A percentile compares a stretch with the other conserved stretches of the same genome.
These are phyloP conservation scores for Anarhynchus alexandrinus DNA, from an alignment of 2,113 vertebrate genomes.

Conservation along the genomic window DNA sequence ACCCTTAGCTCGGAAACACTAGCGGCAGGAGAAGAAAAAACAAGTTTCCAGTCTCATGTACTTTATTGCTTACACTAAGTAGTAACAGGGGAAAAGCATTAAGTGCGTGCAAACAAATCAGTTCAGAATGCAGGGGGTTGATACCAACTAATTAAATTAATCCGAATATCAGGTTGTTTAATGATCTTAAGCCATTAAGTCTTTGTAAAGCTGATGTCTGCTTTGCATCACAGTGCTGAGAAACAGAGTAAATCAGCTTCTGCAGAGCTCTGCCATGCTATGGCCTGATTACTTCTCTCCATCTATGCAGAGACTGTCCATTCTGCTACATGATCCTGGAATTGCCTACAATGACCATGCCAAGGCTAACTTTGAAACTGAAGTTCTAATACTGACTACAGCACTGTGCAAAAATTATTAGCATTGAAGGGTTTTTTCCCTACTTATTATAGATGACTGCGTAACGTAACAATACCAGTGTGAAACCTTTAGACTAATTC, in stretches of 20 bases:
- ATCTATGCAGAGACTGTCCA: neutral
- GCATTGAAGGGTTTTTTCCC: neutral
- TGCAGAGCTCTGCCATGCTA: neutral
- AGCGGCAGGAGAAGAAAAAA: neutral
- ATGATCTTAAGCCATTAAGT: neutral
- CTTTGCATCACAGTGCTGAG: neutral
- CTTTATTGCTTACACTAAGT: neutral
- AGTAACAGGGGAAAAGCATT: neutral
- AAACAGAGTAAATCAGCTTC: neutral
- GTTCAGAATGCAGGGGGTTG: neutral
- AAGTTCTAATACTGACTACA: neutral
- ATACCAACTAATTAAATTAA: neutral
- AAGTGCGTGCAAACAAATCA: neutral
- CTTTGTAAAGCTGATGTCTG: neutral
- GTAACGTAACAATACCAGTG: fast-evolving
- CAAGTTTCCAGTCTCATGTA: neutral
- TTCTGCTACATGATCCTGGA: neutral
- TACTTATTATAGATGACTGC: neutral
- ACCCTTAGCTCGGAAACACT: neutral
- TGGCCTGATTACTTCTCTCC: neutral
- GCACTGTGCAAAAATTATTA: neutral
- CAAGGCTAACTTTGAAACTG: neutral
- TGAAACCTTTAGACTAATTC: neutral
- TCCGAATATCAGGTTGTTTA: neutral
- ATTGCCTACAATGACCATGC: neutral